Conservation (phyloP, 2,797 vertebrate species). For the Acipenser ruthenus region DNA sequence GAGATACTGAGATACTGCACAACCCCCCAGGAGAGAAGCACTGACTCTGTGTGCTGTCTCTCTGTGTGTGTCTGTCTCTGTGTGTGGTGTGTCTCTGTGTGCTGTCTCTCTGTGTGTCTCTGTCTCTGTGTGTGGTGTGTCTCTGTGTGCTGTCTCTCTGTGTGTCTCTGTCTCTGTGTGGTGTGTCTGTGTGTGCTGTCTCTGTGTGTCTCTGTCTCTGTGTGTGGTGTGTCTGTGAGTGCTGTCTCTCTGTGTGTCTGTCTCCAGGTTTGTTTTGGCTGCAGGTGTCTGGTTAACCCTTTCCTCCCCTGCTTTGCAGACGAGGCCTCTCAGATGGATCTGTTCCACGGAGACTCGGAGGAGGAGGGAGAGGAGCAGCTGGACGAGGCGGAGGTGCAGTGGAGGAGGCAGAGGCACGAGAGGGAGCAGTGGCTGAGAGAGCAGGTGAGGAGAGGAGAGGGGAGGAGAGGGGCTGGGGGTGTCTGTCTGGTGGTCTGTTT, state of each 20-base stretch:
- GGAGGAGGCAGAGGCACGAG: conserved; percentile 83
- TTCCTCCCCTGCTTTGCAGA: conserved; percentile 50
- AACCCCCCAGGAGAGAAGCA: too few relatives aligned
- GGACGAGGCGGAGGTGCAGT: conserved; percentile 72
- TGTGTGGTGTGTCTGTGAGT: neutral
- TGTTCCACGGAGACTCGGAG: conserved; percentile 59
- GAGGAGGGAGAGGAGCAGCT: conserved; percentile 67
- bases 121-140: too few relatives aligned
- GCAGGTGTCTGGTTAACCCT: neutral
- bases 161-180: too few relatives aligned
- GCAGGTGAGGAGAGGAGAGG: conserved; percentile 58
- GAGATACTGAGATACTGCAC: too few relatives aligned
- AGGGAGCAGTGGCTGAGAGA: conserved; percentile 88
- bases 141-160: too few relatives aligned
- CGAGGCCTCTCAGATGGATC: conserved; percentile 63
- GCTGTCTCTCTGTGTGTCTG: too few relatives aligned
- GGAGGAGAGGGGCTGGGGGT: neutral
- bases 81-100: too few relatives aligned
- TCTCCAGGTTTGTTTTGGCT: too few relatives aligned
- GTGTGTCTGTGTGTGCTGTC: too few relatives aligned
- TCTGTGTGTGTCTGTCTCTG: too few relatives aligned
- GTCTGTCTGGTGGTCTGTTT: neutral
- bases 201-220: neutral
- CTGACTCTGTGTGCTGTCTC: too few relatives aligned
- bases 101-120: too few relatives aligned